A percentile compares a stretch with the other conserved stretches of the same genome.
phyloP scores from a whole-genome alignment of 2,797 vertebrate species.

The Gymnodraco acuticeps region DNA sequence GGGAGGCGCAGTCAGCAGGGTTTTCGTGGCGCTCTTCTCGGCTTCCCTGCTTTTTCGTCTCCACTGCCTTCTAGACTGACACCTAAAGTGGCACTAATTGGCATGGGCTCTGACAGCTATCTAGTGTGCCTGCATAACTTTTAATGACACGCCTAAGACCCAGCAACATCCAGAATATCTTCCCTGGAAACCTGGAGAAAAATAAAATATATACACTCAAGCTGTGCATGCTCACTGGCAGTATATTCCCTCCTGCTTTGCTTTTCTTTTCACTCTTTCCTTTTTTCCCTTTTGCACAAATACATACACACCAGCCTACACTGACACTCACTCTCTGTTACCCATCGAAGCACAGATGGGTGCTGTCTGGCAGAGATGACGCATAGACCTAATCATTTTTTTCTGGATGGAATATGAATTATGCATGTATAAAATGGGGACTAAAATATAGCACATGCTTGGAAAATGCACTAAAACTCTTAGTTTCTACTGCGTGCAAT shows the following conservation, averaged over 20 bases:
- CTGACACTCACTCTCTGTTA: constrained; percentile 47
- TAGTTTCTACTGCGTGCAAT: constrained; percentile 32
- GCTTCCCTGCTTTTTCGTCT: constrained; percentile 59
- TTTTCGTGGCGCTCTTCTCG: constrained; percentile 67
- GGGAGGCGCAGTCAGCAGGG: constrained; percentile 70
- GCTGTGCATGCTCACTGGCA: constrained; percentile 68
- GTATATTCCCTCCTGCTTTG: constrained; percentile 52
- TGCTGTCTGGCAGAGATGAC: constrained; percentile 74
- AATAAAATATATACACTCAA: constrained; percentile 55
- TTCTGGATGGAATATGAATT: constrained; percentile 53
- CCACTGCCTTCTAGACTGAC: constrained; percentile 78
- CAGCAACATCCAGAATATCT: constrained; percentile 69
- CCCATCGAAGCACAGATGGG: constrained; percentile 71
- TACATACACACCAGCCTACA: constrained; percentile 56
- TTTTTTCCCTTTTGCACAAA: constrained; percentile 51
- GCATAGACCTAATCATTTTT: constrained; percentile 67
- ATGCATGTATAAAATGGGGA: constrained; percentile 33
- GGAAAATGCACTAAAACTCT: constrained; percentile 51
- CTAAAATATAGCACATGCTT: constrained; percentile 40
- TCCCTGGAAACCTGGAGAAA: constrained; percentile 69
- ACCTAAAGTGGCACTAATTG: constrained; percentile 87
- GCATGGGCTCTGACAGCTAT: constrained; percentile 82
- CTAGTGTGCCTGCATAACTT: constrained; percentile 77
- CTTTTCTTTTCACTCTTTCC: constrained; percentile 32
- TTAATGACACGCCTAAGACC: constrained; percentile 80